A percentile compares a stretch with the other conserved stretches of the same genome.
phyloP scores from a whole-genome alignment of 2,797 vertebrate genomes.

The Onychomys leucogaster region DNA sequence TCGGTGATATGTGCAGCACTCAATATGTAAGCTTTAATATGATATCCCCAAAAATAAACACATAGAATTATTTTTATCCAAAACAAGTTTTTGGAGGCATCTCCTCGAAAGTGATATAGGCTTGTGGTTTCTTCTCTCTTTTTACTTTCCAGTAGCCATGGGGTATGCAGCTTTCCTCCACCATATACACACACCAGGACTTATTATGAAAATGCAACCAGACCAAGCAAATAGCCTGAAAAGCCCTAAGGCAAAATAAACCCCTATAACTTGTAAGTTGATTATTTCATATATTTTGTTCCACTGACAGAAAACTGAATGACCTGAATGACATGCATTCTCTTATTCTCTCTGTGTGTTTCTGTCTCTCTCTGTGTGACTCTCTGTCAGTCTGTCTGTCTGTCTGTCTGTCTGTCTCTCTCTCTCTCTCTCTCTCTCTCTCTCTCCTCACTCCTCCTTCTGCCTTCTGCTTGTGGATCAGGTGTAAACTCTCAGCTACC shows the following conservation, averaged over 20 bases:
- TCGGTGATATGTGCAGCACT: not conserved
- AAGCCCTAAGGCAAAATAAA: not conserved
- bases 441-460: not conserved
- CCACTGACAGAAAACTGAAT: not conserved
- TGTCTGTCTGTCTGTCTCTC: not conserved
- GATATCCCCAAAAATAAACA: not conserved
- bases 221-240: not conserved
- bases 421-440: not conserved
- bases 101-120: not conserved
- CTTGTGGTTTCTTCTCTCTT: not conserved
- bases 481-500: not conserved
- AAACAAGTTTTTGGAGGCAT: not conserved
- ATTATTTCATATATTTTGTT: not conserved
- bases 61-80: not conserved
- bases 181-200: not conserved
- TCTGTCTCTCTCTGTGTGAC: not conserved
- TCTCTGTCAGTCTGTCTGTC: no score
- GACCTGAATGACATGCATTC: not conserved
- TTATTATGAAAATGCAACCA: not conserved
- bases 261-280: not conserved
- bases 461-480: not conserved
- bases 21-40: not conserved
- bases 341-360: not conserved
- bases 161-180: not conserved
- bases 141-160: not conserved